Evolutionary conservation across 2,113 vertebrate species (phyloP), one percentile per base, ranked within the genome.

Genomic region (Eulemur macaco): DNA sequence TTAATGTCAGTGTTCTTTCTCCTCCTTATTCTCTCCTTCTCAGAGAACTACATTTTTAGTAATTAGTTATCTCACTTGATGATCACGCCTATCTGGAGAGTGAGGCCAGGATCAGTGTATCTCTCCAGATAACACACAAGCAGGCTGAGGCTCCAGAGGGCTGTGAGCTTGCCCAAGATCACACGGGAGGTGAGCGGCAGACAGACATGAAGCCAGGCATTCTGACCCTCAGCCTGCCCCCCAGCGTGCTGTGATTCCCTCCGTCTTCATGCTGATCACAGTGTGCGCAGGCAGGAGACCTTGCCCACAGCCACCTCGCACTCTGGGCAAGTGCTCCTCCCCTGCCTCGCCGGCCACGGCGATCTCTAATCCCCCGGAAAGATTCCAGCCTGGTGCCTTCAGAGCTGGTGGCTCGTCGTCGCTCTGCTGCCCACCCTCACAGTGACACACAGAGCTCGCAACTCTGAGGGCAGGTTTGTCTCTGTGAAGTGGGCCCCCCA

Each of bases 291-390:
- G 39, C 11, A 68, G 64, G 23, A 15, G n/a, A 29, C 60, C 86
- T 90, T 73, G 68, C 50, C 47, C 68, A 39, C 10, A 64, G 84
- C 1, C 0, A 0, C 29, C 27, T 34, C 47, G 84, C 37, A 21
- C 15, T 88, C 15, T 5, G 27, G 8, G 21, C 31, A 78, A 54
- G 58, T 18, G 14, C 60, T 20, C 23, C 34, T 2, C 6, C n/a
- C 78, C 3, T 5, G 8, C 45, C 20, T 31, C 2, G 0, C 23
- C 8, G 20, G 15, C 39, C 37, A 52, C 1, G 20, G 13, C 23
- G 8, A 10, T 17, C 31, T 85, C 81, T 81, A 15, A 47, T 6
- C n/a, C 23, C 52, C 58, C 64, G 29, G 81, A 39, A 47, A 47
- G n/a, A n/a, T 14, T 39, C 21, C 23, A 74, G 20, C 15, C 50